These are phyloP conservation scores for Drosophila pseudotalamancana DNA, from an alignment of 2,888 invertebrate species.

Conservation along the genomic window DNA sequence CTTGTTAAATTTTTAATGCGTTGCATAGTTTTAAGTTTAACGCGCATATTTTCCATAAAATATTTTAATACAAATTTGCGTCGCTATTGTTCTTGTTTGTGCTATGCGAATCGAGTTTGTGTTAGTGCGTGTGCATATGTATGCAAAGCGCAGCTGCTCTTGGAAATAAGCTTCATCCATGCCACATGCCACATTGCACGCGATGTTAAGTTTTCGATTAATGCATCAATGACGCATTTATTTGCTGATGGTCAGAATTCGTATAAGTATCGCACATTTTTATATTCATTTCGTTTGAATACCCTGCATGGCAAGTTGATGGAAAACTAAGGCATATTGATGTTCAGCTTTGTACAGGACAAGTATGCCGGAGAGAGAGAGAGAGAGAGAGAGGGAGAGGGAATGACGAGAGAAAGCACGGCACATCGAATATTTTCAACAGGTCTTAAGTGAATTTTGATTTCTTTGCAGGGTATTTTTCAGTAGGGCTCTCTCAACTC, in stretches of 20 bases:
- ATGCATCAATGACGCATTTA: constrained; percentile 40
- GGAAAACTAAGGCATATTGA: not conserved
- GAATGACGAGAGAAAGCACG: too few relatives aligned
- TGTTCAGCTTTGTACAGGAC: too few relatives aligned
- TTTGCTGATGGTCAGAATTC: constrained; percentile 22
- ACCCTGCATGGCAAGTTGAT: not conserved
- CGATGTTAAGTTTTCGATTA: constrained; percentile 1
- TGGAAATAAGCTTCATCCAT: constrained; percentile 38
- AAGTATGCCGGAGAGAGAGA: too few relatives aligned
- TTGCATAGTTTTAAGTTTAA: constrained; percentile 75
- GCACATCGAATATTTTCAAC: too few relatives aligned
- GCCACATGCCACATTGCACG: constrained; percentile 17
- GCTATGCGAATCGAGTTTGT: not conserved
- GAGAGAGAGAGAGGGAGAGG: too few relatives aligned
- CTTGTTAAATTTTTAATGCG: constrained; percentile 78
- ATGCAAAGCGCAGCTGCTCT: constrained; percentile 48
- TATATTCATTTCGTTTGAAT: constrained; percentile 39
- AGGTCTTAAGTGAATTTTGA: too few relatives aligned
- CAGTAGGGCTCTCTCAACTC: too few relatives aligned
- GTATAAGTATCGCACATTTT: constrained; percentile 30
- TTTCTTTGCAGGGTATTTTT: too few relatives aligned
- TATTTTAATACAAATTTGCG: constrained; percentile 64
- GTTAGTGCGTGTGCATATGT: constrained; percentile 16
- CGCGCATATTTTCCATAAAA: constrained; percentile 67
- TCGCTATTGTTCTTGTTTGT: constrained; percentile 23